phyloP scores from a whole-genome alignment of 1,140 invertebrate genomes.

The Drosophila subpulchrella region DNA sequence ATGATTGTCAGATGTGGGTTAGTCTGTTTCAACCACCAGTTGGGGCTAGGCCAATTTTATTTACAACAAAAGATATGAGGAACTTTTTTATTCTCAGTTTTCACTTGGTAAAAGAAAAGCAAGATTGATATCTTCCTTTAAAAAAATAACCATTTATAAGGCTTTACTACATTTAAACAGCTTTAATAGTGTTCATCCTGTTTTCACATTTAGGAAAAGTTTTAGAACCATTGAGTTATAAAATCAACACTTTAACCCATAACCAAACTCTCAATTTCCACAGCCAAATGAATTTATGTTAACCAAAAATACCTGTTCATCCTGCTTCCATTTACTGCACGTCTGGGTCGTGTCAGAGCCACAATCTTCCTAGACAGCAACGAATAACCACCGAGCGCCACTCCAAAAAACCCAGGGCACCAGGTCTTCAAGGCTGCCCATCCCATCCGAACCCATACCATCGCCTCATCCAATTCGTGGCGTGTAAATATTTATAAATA shows the following conservation, averaged over 20 bases:
- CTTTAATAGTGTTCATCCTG: no score
- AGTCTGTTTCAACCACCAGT: constrained; percentile 15
- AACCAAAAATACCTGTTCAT: neutral
- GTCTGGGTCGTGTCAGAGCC: constrained; percentile 21
- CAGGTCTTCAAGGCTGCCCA: constrained; percentile 16
- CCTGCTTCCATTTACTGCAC: neutral
- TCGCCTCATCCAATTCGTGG: constrained; percentile 21
- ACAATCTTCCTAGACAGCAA: constrained; percentile 12
- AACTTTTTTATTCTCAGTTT: neutral
- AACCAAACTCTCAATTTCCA: neutral
- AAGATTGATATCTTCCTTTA: no score
- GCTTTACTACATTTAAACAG: no score
- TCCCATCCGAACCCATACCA: neutral
- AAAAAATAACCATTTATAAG: no score
- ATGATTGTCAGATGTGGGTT: constrained; percentile 47
- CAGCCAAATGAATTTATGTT: no score
- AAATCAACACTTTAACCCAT: neutral
- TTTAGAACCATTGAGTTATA: no score
- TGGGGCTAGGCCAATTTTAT: neutral
- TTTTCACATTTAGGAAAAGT: no score
- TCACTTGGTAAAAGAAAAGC: neutral
- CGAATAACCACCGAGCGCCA: constrained; percentile 21
- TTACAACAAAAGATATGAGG: neutral
- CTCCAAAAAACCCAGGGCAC: constrained; percentile 4
- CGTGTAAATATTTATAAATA: constrained; percentile 81